Evolutionary conservation across 1,140 invertebrate species (phyloP), one percentile per base, ranked within the genome.

Genomic region (Scaptomyza graminum): DNA sequence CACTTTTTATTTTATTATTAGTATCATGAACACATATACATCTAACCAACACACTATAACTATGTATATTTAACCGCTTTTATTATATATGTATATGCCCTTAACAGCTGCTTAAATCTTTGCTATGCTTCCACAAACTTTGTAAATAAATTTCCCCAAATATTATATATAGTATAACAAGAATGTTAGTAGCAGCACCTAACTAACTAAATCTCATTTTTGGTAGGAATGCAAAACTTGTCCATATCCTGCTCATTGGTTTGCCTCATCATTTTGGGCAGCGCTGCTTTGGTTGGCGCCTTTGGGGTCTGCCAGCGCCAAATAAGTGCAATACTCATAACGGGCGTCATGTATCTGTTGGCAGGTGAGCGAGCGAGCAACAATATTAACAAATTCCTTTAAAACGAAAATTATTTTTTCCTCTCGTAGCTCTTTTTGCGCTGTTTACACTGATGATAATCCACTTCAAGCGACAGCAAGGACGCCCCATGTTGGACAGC

Each of bases 191-290:
- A 31, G 7, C 18, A 9, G 2, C 18, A 34, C 16, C 39, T 34
- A 54, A 62, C 51, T n/a, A 15, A 52, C 43, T n/a, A 0, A 6
- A 9, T 25, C 18, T 15, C 6, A 15, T 22, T 52, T 22, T 52
- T 11, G 5, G 34, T 52, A 98, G 97, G 97, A 88, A 98, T 98
- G 97, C 96, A 97, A 92, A 98, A 98, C 92, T 92, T 97, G 69
- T 97, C 96, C 52, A 97, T 98, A 91, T 97, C 97, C 8, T 98
- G 97, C 91, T 96, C 96, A 15, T 93, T 98, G 69, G 97, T 98
- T 1, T 97, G 96, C 82, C 93, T 97, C 22, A 97, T 98, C 74
- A 95, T 98, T 12, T 89, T 98, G 57, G 95, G 95, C 15, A 95
- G 95, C 70, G 96, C 96, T 2, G 96, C 96, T 3, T 92, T 97